phyloP scores from a whole-genome alignment of 2,888 invertebrate genomes.

The Anaspis maculata region DNA sequence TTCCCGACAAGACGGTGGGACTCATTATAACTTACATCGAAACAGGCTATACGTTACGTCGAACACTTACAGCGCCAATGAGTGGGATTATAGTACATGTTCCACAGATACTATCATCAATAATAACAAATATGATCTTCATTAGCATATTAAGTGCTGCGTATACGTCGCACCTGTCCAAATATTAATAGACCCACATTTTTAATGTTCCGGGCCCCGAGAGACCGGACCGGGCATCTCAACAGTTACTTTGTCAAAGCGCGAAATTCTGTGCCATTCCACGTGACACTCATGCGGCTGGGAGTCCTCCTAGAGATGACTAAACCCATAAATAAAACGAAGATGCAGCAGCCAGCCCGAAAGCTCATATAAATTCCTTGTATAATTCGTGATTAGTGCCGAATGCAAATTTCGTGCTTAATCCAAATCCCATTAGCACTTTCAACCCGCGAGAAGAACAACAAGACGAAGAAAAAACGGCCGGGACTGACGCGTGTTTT shows the following conservation, averaged over 20 bases:
- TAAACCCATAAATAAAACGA: too few relatives aligned
- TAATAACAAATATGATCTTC: slow-evolving; percentile 36
- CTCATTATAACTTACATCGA: slow-evolving; percentile 33
- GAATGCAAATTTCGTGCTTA: too few relatives aligned
- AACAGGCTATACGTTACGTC: slow-evolving; percentile 26
- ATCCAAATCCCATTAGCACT: too few relatives aligned
- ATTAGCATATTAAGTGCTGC: slow-evolving; percentile 24
- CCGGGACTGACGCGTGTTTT: too few relatives aligned
- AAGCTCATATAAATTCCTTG: too few relatives aligned
- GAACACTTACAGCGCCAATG: slow-evolving; percentile 28
- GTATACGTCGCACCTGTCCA: slow-evolving; percentile 23
- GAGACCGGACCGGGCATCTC: too few relatives aligned
- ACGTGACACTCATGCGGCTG: too few relatives aligned
- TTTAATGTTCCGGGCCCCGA: slow-evolving; percentile 5
- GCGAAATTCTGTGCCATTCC: not conserved
- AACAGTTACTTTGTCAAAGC: slow-evolving; percentile 4
- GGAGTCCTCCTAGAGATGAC: too few relatives aligned
- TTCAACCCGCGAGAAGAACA: too few relatives aligned
- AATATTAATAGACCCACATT: slow-evolving; percentile 22
- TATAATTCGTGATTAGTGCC: too few relatives aligned
- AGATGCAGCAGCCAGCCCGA: too few relatives aligned
- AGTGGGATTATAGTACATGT: slow-evolving; percentile 39
- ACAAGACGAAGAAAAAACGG: too few relatives aligned
- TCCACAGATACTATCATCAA: slow-evolving; percentile 37
- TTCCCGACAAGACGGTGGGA: slow-evolving; percentile 27